Percentiles rank a stretch among this genome's conserved stretches.
These are phyloP conservation scores for Tenthredo scrophulariae DNA, from an alignment of 2,888 invertebrate species.

Conservation along the genomic window DNA sequence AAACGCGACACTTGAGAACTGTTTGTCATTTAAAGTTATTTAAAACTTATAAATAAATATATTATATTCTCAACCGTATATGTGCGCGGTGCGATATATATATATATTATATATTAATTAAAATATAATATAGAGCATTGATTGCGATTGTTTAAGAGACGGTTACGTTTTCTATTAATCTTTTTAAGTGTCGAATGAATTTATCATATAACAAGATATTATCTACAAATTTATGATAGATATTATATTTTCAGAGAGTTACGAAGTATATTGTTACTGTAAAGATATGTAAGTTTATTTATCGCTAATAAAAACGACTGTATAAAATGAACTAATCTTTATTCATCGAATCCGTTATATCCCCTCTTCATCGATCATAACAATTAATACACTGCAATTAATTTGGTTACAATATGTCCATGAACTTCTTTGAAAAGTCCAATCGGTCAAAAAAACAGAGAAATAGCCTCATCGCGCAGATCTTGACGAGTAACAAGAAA, in stretches of 20 bases:
- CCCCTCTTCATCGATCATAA: neutral
- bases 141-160: slow-evolving; percentile 51
- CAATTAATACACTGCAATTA: neutral
- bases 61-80: neutral
- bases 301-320: slow-evolving; percentile 76
- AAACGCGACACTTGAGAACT: slow-evolving; percentile 16
- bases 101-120: slow-evolving; percentile 15
- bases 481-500: too few relatives aligned
- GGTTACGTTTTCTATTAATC: slow-evolving; percentile 58
- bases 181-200: slow-evolving; percentile 55
- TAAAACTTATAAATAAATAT: neutral
- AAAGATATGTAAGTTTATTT: slow-evolving; percentile 78
- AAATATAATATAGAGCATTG: slow-evolving; percentile 47
- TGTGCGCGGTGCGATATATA: neutral
- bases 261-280: slow-evolving; percentile 76
- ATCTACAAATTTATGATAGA: slow-evolving; percentile 70
- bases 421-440: neutral
- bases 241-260: slow-evolving; percentile 77
- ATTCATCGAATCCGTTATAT: neutral
- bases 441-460: too few relatives aligned
- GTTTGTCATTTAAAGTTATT: slow-evolving; percentile 22
- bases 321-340: slow-evolving; percentile 48
- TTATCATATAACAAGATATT: slow-evolving; percentile 55
- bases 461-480: too few relatives aligned
- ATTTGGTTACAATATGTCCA: neutral